A percentile compares a stretch with the other conserved stretches of the same genome.
These are phyloP conservation scores for Daptonema setosum DNA, from an alignment of 2,888 invertebrate genomes.

Conservation along the genomic window DNA sequence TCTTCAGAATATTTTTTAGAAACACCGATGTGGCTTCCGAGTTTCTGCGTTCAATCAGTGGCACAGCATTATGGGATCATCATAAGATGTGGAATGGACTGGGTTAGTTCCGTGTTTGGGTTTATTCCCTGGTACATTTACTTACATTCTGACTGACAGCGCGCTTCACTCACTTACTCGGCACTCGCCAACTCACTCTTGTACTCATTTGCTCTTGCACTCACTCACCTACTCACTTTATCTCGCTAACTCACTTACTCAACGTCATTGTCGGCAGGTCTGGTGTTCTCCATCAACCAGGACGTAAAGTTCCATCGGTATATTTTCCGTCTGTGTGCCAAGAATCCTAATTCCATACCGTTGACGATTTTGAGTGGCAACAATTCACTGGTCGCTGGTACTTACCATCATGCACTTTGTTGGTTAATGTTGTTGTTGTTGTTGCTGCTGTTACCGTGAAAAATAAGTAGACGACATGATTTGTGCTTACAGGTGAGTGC, in stretches of 20 bases:
- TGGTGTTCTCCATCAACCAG: background rate
- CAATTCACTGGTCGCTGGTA: slow-evolving; percentile 27
- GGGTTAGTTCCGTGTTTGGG: no score
- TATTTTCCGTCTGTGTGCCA: slow-evolving; percentile 5
- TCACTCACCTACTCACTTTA: no score
- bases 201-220: no score
- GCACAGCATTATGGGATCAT: no score
- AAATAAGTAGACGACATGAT: slow-evolving; percentile 8
- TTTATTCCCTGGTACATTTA: no score
- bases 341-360: slow-evolving; percentile 26
- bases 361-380: slow-evolving; percentile 28
- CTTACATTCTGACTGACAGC: no score
- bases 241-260: no score
- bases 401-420: slow-evolving; percentile 29
- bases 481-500: slow-evolving; percentile 8
- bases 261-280: no score
- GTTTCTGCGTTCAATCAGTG: background rate
- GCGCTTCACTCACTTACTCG: no score
- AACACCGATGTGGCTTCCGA: background rate
- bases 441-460: slow-evolving; percentile 4
- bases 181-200: no score
- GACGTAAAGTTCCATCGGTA: slow-evolving; percentile 1
- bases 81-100: background rate
- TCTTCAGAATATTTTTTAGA: background rate
- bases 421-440: no score